phyloP scores from a whole-genome alignment of 2,888 invertebrate species.

The Homarus gammarus region DNA sequence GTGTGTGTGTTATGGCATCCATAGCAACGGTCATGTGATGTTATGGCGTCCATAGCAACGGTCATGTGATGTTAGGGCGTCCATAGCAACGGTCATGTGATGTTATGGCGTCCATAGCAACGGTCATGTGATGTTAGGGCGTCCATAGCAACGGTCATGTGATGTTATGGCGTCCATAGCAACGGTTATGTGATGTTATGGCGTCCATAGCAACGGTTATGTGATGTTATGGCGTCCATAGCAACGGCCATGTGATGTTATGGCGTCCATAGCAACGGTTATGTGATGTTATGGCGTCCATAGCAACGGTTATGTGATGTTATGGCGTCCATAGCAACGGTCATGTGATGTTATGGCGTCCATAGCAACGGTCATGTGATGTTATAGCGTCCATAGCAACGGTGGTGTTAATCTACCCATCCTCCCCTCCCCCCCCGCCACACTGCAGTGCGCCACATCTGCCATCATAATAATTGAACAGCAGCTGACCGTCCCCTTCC shows the following conservation, averaged over 20 bases:
- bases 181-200: not conserved
- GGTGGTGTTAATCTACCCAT: not conserved
- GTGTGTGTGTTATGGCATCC: not conserved
- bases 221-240: not conserved
- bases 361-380: not conserved
- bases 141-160: not conserved
- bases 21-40: not conserved
- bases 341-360: not conserved
- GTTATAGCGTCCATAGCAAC: not conserved
- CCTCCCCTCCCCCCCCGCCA: not conserved
- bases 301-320: slow-evolving; percentile 1
- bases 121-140: not conserved
- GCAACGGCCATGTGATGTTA: not conserved
- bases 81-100: not conserved
- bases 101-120: not conserved
- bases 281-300: not conserved
- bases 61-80: not conserved
- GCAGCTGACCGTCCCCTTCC: not conserved
- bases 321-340: not conserved
- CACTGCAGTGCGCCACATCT: slow-evolving; percentile 12
- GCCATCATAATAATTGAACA: not conserved
- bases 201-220: not conserved
- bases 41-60: not conserved
- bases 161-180: not conserved
- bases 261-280: not conserved